A percentile compares a stretch with the other conserved stretches of the same genome.
Conservation (phyloP, 2,113 vertebrate species). For the Leptobrachium leishanense region DNA sequence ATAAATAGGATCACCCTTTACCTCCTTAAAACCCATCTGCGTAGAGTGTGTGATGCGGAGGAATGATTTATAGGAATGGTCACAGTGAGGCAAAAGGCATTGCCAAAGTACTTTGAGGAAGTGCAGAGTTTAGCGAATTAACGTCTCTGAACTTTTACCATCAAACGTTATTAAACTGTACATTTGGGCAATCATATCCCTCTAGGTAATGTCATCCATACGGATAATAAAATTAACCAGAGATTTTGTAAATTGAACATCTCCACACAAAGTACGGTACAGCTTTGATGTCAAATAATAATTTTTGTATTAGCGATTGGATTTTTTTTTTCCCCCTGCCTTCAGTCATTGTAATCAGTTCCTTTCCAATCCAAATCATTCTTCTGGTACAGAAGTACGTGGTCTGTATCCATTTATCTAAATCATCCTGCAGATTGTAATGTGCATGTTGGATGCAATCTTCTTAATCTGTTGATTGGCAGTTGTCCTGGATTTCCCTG, state of each 20-base stretch:
- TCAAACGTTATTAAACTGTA: not conserved
- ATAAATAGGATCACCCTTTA: too few relatives aligned
- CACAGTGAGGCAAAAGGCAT: too few relatives aligned
- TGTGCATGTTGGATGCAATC: not conserved
- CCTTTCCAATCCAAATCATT: conserved; percentile 12
- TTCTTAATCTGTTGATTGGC: not conserved
- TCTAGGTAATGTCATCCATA: conserved; percentile 13
- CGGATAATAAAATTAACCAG: conserved; percentile 9
- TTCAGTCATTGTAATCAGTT: conserved; percentile 22
- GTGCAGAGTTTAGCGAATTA: too few relatives aligned
- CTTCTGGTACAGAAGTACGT: not conserved
- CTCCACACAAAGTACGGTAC: not conserved
- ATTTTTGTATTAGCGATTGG: conserved; percentile 21
- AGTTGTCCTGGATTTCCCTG: too few relatives aligned
- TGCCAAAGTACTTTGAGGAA: too few relatives aligned
- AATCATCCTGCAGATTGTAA: not conserved
- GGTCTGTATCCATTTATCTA: conserved; percentile 27
- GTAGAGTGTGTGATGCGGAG: too few relatives aligned
- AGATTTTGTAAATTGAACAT: not conserved
- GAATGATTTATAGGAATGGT: too few relatives aligned
- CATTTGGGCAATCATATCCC: not conserved
- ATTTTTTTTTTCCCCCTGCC: conserved; percentile 6
- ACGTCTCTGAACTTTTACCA: not conserved
- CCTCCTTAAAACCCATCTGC: too few relatives aligned
- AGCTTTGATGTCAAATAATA: conserved; percentile 16